phyloP scores from a whole-genome alignment of 2,797 vertebrate genomes.

The Scomberomorus guttatus region DNA sequence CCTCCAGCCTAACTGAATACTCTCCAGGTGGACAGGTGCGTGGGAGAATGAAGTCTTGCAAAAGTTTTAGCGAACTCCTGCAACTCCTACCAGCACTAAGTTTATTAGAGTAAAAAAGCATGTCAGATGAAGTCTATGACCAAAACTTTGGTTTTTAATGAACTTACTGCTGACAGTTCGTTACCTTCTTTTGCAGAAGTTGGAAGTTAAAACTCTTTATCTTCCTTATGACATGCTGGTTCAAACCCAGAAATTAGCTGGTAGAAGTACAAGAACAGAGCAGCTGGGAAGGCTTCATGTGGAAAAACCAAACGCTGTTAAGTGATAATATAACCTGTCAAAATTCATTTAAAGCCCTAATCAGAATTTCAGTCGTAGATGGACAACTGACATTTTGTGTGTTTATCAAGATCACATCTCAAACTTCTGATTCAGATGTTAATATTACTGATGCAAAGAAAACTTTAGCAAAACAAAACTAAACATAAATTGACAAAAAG shows the following conservation, averaged over 20 bases:
- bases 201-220: slow-evolving; percentile 10
- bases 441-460: background rate
- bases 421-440: background rate
- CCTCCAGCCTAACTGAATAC: slow-evolving; percentile 3
- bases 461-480: background rate
- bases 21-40: background rate
- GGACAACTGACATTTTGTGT: background rate
- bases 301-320: background rate
- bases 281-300: background rate
- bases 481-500: background rate
- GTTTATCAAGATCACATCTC: background rate
- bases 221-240: background rate
- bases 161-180: slow-evolving; percentile 8
- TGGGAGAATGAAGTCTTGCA: background rate
- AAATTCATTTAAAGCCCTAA: background rate
- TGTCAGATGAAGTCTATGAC: background rate
- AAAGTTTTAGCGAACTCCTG: background rate
- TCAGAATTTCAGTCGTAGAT: background rate
- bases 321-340: background rate
- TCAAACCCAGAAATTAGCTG: background rate
- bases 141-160: slow-evolving; percentile 8
- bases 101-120: slow-evolving; percentile 1
- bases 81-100: background rate
- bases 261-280: background rate
- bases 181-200: slow-evolving; percentile 6